Conservation (phyloP, 2,797 vertebrate genomes). For the Muscicapa comitata region DNA sequence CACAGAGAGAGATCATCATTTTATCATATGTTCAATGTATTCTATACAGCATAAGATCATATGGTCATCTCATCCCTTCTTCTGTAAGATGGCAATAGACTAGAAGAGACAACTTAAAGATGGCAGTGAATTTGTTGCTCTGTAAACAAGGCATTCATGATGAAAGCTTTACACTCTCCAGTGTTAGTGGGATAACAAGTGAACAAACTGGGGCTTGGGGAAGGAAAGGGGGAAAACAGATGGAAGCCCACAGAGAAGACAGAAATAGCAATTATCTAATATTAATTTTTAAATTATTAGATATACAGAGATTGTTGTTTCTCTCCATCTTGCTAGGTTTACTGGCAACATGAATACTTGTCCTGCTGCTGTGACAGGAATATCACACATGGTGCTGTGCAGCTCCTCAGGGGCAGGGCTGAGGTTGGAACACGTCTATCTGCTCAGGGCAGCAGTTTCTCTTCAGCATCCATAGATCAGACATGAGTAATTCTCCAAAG, state of each 20-base stretch:
- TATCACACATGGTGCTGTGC: rapidly evolving
- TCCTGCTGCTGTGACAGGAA: neutral
- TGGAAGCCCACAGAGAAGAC: neutral
- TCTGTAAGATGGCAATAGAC: neutral
- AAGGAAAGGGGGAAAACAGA: neutral
- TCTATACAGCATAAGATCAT: neutral
- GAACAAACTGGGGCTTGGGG: neutral
- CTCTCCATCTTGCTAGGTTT: neutral
- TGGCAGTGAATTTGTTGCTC: neutral
- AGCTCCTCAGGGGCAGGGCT: neutral
- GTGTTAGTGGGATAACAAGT: neutral
- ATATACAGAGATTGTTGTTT: neutral
- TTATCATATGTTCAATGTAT: neutral
- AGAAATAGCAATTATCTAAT: neutral
- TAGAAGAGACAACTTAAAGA: neutral
- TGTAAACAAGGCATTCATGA: neutral
- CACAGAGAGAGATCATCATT: neutral
- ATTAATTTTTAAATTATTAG: neutral
- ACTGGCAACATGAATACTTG: neutral
- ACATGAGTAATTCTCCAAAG: neutral
- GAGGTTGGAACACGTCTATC: neutral
- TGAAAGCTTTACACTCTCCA: neutral
- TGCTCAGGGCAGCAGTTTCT: neutral
- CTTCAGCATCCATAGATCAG: neutral
- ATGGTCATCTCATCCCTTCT: neutral